Conservation (phyloP, 1,140 invertebrate genomes). For the Cotesia chilonis region DNA sequence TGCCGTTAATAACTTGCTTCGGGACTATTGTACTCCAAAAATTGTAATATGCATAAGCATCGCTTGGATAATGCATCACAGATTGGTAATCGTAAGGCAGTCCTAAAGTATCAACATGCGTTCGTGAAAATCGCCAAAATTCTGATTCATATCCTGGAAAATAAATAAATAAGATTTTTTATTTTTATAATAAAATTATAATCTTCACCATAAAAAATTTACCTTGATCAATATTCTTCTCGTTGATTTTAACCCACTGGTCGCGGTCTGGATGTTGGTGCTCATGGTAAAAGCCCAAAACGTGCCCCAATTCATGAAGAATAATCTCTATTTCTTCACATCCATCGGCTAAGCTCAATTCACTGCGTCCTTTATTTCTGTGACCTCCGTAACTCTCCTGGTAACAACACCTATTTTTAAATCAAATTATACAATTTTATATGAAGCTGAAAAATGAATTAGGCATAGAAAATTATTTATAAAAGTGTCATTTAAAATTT, state of each 20-base stretch:
- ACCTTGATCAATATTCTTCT: conserved; percentile 95
- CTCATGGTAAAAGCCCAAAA: conserved; percentile 98
- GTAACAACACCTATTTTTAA: too few species aligned
- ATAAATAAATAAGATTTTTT: too few species aligned
- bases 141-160: too few species aligned
- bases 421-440: too few species aligned
- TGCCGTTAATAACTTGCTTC: too few species aligned
- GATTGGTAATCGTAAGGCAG: conserved; percentile 95
- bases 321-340: conserved; percentile 99
- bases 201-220: conserved; percentile 90
- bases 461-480: too few species aligned
- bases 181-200: not conserved
- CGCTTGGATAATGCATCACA: conserved; percentile 95
- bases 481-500: too few species aligned
- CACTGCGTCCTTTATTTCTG: conserved; percentile 93
- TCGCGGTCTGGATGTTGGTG: conserved; percentile 97
- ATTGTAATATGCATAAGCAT: too few species aligned
- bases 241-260: conserved; percentile 90
- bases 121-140: conserved; percentile 69
- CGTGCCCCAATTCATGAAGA: conserved; percentile 98
- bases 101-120: conserved; percentile 95
- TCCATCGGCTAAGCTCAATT: conserved; percentile 98
- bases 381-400: conserved; percentile 77
- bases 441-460: too few species aligned
- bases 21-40: too few species aligned